Base-by-base conservation (phyloP, 2,113 vertebrate species). In the Cricetomys ansorgei region DNA sequence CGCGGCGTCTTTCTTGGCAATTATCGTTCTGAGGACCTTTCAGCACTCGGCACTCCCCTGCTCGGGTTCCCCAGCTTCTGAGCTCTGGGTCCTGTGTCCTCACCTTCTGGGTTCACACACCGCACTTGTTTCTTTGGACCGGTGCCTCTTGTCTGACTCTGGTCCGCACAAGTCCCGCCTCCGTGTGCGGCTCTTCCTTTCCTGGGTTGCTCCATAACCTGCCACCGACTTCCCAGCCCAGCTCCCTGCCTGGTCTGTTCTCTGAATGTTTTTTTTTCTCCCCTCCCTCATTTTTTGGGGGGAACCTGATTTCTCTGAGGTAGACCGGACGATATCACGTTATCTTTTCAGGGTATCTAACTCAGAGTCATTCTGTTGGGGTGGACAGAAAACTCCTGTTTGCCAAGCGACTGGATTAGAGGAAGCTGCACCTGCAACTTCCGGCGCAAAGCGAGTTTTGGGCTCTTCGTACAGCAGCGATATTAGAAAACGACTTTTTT, bases 1-100 rank as follows among this genome's bases (percentile, higher is more conserved):
- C n/a, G n/a, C n/a, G n/a, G n/a, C 55, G 9, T 90, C 79, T 40
- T 90, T 79, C 80, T 76, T 17, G 53, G 9, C 13, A 29, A 27
- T 69, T 80, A 43, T 89, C 84, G 64, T 72, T 85, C 90, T 81
- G 93, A 85, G 79, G 75, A 62, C 17, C 62, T 95, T 93, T 88
- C n/a, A 72, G 80, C 48, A 37, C 3, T 1, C 76, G 64, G 8
- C 37, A 48, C 10, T 29, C 0, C n/a, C 65, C 16, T 40, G 55
- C 40, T 57, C 95, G 76, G 27, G 40, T 86, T 62, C 23, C 67
- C n/a, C 23, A 15, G 3, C 59, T 69, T 50, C 31, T 6, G 0
- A 21, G 25, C 37, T 84, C 53, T 0, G 3, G 53, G 37, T 3
- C 43, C 27, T n/a, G 31, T 1, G 37, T 29, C 69, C 57, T 91